Evolutionary conservation across 2,797 vertebrate species (phyloP), one percentile per base, ranked within the genome.

Genomic region (Petrocephalus schoutedeni): DNA sequence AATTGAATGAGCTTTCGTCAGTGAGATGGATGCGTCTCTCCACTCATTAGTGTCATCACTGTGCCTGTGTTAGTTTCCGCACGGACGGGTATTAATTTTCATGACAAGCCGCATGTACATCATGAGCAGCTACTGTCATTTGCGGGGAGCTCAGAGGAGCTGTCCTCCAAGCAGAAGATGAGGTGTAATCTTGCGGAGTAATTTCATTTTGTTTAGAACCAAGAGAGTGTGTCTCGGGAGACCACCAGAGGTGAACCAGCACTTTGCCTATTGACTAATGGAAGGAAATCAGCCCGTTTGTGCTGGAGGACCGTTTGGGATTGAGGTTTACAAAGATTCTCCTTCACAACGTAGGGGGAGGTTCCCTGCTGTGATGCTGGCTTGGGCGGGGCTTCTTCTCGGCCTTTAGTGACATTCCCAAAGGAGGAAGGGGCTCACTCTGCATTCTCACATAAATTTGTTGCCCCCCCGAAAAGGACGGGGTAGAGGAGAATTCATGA

Each of bases 151-250:
- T 54, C 61, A 16, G 54, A 87, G 74, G 77, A 57, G 59, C 41
- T 61, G 86, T 14, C 58, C 56, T 45, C 71, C 77, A 87, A 28
- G 77, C 51, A 32, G 64, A 86, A 74, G 32, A 54, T 36, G 36
- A 89, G 90, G 89, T 90, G 86, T 54, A 88, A 21, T 49, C 77
- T 58, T 21, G 74, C 89, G 56, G 59, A 56, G 28, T 92, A 90
- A 90, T 92, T 89, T 90, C 87, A 90, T 91, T 91, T 86, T 36
- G 89, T 21, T 85, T 19, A 59, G 88, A 88, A 90, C 89, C 53
- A 83, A 90, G 89, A 84, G 87, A 87, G 77, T 74, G 71, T 74
- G 80, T 89, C 88, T 84, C 84, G 41, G 57, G 90, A 59, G 87
- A 90, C 71, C 57, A 41, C 32, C 87, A 59, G 54, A 82, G 84